Base-by-base conservation (phyloP, 2,797 vertebrate species). In the Octomys mimax region DNA sequence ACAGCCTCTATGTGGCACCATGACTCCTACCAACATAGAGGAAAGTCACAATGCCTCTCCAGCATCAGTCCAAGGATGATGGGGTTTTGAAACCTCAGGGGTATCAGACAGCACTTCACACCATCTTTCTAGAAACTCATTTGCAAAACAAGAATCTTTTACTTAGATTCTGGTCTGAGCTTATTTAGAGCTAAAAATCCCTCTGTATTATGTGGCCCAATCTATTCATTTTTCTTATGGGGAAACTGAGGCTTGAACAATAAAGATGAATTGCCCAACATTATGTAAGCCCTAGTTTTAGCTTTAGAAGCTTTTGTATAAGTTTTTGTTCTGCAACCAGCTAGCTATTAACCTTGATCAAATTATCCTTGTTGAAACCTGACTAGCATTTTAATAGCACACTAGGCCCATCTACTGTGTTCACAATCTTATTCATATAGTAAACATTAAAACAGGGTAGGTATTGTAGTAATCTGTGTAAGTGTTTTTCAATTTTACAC, bases 161-260 rank as follows among this genome's bases (percentile, higher is more conserved):
- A 68, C 77, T 87, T 87, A 61, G 61, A 42, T 87, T 94, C 71
- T 73, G 18, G 88, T 71, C 39, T 94, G 28, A n/a, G 39, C 33
- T 54, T 90, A 28, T 62, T 85, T 7, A 66, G 68, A 77, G 36
- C 71, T 78, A 83, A 68, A 83, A 93, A 70, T 89, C 49, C 21
- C 11, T 28, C 91, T 52, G 7, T 0, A 0, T 93, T 39, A 79
- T 57, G n/a, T 87, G 57, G 6, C 61, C 14, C 7, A 61, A 84
- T 36, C 49, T 87, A 75, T 46, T 82, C 59, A 73, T 70, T 78
- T 92, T 70, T 57, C 26, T 42, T 85, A 52, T 26, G 54, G 42
- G 46, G n/a, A 92, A 96, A 95, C 8, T 70, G 88, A 87, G 84
- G 33, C 39, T 87, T 10, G 5, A 46, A 73, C 1, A 52, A 39